These are phyloP conservation scores for Phasianus colchicus DNA, from an alignment of 2,113 vertebrate genomes.

Conservation along the genomic window DNA sequence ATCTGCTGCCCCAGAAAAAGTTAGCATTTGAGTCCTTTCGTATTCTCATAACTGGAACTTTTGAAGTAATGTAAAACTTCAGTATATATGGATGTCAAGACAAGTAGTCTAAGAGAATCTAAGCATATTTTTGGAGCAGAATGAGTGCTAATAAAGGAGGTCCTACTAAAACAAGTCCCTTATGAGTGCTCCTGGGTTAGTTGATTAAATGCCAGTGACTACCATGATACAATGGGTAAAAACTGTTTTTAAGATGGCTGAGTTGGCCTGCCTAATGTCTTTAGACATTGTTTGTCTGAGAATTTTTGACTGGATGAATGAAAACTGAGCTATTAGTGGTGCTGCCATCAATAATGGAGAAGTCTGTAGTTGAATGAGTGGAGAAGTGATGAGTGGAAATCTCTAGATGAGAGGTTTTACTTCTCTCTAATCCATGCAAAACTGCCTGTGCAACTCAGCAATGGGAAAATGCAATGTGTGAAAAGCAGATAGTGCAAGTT, in stretches of 20 bases:
- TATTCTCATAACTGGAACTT: not conserved
- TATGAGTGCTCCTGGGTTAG: not conserved
- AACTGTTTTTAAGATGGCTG: not conserved
- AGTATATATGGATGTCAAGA: not conserved
- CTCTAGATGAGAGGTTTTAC: not conserved
- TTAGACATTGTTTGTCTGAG: not conserved
- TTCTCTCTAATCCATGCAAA: not conserved
- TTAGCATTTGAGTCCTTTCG: rapidly evolving
- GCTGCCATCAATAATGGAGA: not conserved
- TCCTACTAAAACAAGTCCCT: not conserved
- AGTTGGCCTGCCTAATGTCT: not conserved
- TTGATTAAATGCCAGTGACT: not conserved
- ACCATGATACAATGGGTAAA: rapidly evolving
- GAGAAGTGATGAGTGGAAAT: not conserved
- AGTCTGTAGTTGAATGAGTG: not conserved
- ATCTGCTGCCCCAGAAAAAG: not conserved
- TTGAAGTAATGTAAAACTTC: not conserved
- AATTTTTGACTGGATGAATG: not conserved
- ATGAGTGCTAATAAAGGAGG: not conserved
- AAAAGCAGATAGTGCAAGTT: not conserved
- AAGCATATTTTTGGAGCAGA: not conserved
- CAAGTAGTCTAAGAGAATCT: not conserved
- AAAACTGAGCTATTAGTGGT: not conserved
- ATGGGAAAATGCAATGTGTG: not conserved
- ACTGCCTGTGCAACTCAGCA: not conserved